Conservation (phyloP, 2,113 vertebrate genomes). For the Seriola aureovittata region DNA sequence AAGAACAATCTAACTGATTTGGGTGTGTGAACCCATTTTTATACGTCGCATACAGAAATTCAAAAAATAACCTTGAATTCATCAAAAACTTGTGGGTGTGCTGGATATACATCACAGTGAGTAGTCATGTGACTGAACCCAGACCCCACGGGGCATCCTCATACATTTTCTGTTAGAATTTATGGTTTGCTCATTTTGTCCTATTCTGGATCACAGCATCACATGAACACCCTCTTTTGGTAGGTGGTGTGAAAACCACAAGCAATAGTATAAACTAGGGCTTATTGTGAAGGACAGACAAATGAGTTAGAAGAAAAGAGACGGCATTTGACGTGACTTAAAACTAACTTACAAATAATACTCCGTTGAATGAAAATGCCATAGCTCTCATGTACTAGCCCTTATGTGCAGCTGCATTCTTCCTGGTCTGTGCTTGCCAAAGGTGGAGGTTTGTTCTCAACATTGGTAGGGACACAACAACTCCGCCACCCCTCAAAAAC, state of each 20-base stretch:
- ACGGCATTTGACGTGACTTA: too few relatives aligned
- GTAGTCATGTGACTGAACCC: not conserved
- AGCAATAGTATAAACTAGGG: not conserved
- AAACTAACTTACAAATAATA: too few relatives aligned
- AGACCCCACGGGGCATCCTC: not conserved
- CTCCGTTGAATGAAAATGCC: too few relatives aligned
- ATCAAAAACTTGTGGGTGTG: not conserved
- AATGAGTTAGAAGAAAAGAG: not conserved
- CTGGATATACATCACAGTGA: not conserved
- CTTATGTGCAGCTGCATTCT: not conserved
- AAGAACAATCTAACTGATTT: too few relatives aligned
- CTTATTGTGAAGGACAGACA: not conserved
- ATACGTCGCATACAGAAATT: not conserved
- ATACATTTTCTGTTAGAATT: not conserved
- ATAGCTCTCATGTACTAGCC: too few relatives aligned
- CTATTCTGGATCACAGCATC: not conserved
- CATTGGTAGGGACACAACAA: too few relatives aligned
- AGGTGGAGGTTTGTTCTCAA: too few relatives aligned
- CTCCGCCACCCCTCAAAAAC: too few relatives aligned
- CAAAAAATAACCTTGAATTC: not conserved
- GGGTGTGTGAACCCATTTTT: too few relatives aligned
- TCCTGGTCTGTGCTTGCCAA: not conserved
- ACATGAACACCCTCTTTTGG: not conserved
- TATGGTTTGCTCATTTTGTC: not conserved
- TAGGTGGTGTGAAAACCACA: not conserved